Conservation (phyloP, 2,797 vertebrate genomes). For the Anomalospiza imberbis region DNA sequence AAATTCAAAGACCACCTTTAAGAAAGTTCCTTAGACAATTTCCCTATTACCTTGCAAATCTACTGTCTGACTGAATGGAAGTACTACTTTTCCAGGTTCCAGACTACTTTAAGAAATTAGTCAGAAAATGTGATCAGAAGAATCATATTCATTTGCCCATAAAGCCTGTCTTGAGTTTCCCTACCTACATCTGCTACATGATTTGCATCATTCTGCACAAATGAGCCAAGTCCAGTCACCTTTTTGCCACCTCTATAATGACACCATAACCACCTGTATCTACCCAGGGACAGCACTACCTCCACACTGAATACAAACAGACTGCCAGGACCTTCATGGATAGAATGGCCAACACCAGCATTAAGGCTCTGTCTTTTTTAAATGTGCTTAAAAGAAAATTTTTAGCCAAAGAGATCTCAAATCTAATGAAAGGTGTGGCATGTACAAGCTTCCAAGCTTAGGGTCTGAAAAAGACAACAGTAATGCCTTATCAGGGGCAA, state of each 20-base stretch:
- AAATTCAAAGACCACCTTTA: neutral
- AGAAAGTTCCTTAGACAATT: neutral
- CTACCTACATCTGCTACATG: neutral
- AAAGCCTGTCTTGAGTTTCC: neutral
- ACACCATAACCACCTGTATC: neutral
- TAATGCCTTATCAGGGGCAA: neutral
- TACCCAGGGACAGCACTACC: neutral
- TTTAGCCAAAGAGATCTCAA: neutral
- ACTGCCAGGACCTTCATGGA: neutral
- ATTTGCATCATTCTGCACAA: neutral
- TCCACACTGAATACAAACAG: neutral
- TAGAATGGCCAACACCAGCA: neutral
- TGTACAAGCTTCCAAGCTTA: neutral
- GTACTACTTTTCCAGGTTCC: neutral
- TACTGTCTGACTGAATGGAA: neutral
- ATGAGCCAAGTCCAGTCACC: neutral
- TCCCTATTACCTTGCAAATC: neutral
- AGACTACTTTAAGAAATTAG: neutral
- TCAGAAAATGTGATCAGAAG: neutral
- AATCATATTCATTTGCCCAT: neutral
- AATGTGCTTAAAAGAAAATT: neutral
- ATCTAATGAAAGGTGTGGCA: rapidly evolving
- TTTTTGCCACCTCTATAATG: neutral
- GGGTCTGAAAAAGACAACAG: neutral
- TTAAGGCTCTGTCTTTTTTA: neutral